Conservation (phyloP, 2,888 invertebrate species). For the Thalpophila matura region DNA sequence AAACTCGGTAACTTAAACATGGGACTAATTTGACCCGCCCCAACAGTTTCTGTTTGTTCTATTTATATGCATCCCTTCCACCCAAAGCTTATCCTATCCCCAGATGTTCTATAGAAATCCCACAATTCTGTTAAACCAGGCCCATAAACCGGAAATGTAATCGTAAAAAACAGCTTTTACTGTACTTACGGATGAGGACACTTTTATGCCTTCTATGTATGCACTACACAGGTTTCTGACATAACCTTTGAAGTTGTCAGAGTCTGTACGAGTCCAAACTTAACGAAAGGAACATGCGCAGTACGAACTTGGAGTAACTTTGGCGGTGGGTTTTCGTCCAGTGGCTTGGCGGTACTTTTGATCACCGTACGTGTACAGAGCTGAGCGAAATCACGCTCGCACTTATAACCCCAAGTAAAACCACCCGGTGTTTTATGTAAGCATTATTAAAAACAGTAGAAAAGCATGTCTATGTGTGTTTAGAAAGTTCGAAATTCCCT, state of each 20-base stretch:
- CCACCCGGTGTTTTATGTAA: slow-evolving; percentile 87
- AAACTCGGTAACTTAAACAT: slow-evolving; percentile 48
- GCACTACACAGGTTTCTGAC: not conserved
- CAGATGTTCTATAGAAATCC: slow-evolving; percentile 42
- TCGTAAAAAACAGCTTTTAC: slow-evolving; percentile 44
- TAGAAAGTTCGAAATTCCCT: slow-evolving; percentile 78
- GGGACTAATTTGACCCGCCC: slow-evolving; percentile 46
- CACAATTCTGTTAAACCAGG: slow-evolving; percentile 32
- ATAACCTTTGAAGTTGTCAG: slow-evolving; percentile 37
- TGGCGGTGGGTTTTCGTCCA: slow-evolving; percentile 64
- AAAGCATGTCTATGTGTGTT: slow-evolving; percentile 86
- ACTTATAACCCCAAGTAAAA: slow-evolving; percentile 72
- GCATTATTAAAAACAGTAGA: slow-evolving; percentile 80
- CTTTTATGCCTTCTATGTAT: not conserved
- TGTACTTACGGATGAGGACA: slow-evolving; percentile 13
- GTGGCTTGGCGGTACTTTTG: slow-evolving; percentile 76
- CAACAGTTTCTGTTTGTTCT: slow-evolving; percentile 34
- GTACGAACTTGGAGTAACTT: slow-evolving; percentile 54
- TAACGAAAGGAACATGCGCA: slow-evolving; percentile 70
- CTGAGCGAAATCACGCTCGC: slow-evolving; percentile 69
- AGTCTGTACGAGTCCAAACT: slow-evolving; percentile 62
- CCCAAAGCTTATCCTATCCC: slow-evolving; percentile 29
- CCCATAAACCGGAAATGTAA: slow-evolving; percentile 39
- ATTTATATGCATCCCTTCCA: slow-evolving; percentile 46
- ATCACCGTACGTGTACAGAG: slow-evolving; percentile 71